Base-by-base conservation (phyloP, 2,888 invertebrate species). In the Melikaiella ostensackeni region DNA sequence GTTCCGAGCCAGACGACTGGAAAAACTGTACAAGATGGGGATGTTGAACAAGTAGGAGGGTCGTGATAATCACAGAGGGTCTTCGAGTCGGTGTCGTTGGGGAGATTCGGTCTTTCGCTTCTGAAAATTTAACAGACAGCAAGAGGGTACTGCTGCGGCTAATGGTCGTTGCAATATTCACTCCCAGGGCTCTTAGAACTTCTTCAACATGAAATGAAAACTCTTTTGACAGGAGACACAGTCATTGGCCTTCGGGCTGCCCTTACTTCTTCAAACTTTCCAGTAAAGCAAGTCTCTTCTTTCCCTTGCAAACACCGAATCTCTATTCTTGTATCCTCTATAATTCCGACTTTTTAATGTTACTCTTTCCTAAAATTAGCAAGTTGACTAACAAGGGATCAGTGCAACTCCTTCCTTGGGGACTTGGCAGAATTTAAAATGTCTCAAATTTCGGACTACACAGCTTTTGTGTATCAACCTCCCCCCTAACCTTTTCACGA, bases 131-230 rank as follows among this genome's bases (percentile, higher is more conserved):
- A 70, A 59, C 24, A 55, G 55, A 63, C 27, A 59, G 55, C 63
- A 55, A 64, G 46, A 77, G 74, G 63, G 61, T 74, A 63, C 61
- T 63, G 74, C 30, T 50, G 59, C 27, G 75, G 77, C 78, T 83
- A 81, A 83, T 83, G 80, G 79, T 79, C 75, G 78, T 74, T 83
- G 80, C 80, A 81, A 81, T 81, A 83, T 83, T 83, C 79, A 83
- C 77, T 73, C 73, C 57, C 30, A 42, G 13, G 75, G n/a, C 66
- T 73, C 64, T 35, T 21, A 76, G 79, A 59, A 59, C 50, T 70
- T 46, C 50, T 30, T 33, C 30, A 33, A 50, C n/a, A 19, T 19
- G 24, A 30, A 73, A 77, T 77, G 62, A 61, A 78, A 76, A 77
- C 27, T 77, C 77, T 80, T 74, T 77, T 62, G n/a, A 74, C 59